phyloP scores from a whole-genome alignment of 2,797 vertebrate species.

The Neosilurus mollespiculum region DNA sequence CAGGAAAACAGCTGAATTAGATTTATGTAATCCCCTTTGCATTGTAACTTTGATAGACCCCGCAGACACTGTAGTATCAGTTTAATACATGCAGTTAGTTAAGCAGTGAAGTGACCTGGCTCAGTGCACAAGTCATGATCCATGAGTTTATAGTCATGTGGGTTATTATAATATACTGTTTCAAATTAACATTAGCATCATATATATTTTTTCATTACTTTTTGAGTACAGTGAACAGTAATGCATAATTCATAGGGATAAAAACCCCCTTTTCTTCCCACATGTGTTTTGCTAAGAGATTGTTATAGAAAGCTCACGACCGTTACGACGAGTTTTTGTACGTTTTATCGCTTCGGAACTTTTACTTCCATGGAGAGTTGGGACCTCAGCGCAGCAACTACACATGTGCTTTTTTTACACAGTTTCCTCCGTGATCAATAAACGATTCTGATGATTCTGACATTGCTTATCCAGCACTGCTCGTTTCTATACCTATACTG shows the following conservation, averaged over 20 bases:
- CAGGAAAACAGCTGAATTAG: constrained; percentile 75
- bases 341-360: no score
- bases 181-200: constrained; percentile 33
- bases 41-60: constrained; percentile 72
- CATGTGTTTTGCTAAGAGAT: background rate
- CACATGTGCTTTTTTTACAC: no score
- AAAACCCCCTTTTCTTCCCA: background rate
- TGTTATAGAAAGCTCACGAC: background rate
- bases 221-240: background rate
- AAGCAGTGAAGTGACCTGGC: constrained; percentile 28
- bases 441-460: no score
- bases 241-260: background rate
- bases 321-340: background rate
- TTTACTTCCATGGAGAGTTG: no score
- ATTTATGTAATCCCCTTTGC: constrained; percentile 70
- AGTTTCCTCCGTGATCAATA: no score
- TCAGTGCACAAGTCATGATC: constrained; percentile 40
- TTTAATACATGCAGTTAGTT: constrained; percentile 33
- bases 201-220: background rate
- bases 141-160: constrained; percentile 39
- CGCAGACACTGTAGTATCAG: constrained; percentile 45
- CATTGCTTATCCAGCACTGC: constrained; percentile 25
- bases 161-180: constrained; percentile 32
- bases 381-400: no score
- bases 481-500: background rate